Conservation (phyloP, 2,113 vertebrate genomes). For the Ptyas mucosa region DNA sequence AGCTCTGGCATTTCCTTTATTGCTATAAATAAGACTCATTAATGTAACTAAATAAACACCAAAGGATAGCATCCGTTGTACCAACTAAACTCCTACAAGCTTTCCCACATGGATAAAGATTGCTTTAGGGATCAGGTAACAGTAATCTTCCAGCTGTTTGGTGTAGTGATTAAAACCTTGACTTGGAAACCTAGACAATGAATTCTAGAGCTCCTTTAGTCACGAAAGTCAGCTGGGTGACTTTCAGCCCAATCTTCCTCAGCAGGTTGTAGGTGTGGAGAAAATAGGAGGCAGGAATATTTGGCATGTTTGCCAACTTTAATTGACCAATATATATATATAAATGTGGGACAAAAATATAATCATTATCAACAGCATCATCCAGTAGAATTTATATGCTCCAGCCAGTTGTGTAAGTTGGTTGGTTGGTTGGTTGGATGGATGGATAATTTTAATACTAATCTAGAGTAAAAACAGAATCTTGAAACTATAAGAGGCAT, state of each 20-base stretch:
- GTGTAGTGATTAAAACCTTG: not conserved
- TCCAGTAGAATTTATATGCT: not conserved
- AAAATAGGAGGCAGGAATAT: not conserved
- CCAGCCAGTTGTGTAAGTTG: not conserved
- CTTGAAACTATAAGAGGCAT: not conserved
- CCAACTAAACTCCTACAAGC: not conserved
- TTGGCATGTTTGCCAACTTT: not conserved
- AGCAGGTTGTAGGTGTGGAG: not conserved
- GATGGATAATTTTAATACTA: not conserved
- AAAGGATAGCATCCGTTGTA: not conserved
- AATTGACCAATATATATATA: not conserved
- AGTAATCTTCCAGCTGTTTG: not conserved
- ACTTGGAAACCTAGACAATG: not conserved
- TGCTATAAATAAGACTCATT: not conserved
- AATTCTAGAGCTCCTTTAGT: not conserved
- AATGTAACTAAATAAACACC: not conserved
- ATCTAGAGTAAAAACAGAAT: not conserved
- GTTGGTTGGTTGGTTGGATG: not conserved
- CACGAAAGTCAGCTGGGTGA: not conserved
- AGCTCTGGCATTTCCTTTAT: not conserved
- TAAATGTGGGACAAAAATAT: not conserved
- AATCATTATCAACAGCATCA: not conserved
- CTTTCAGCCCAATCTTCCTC: not conserved
- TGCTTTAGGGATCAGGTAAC: not conserved
- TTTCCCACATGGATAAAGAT: not conserved